Base-by-base conservation (phyloP, 64 coral and sea anemone species). In the Orbicella faveolata region DNA sequence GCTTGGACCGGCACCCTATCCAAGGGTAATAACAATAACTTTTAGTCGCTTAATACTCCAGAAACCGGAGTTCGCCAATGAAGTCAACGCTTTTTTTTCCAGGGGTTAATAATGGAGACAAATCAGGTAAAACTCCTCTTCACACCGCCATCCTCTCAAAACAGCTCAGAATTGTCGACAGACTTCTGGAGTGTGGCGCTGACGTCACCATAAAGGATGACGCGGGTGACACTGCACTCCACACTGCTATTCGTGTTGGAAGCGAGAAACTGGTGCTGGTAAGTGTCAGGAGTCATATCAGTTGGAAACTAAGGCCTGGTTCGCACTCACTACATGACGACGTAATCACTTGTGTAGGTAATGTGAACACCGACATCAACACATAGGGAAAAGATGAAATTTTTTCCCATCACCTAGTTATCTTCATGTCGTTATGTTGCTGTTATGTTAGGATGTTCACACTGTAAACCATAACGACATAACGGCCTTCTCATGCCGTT, bases 141-240 rank as follows among this genome's bases (percentile, higher is more conserved):
- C 82, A 85, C 21, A 85, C 82, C 1, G 82, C 82, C 37, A 85
- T 85, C 41, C 82, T 85, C 36, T 70, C 82, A 85, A 85, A 85
- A 72, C 82, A 85, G 34, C 53, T 48, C 65, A 73, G 6, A 19
- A 53, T 85, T 73, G 82, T 85, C 1, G 82, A 85, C n/a, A 85
- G 65, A 62, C 63, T 85, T 1, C 64, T 85, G 18, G 33, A 85
- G 21, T n/a, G 65, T 12, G 82, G 82, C 26, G 82, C 82, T 72
- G 65, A 85, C 65, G 82, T 85, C 82, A 85, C 82, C 12, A 41
- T 52, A 25, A 53, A 66, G 4, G 82, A 85, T 85, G 82, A 85
- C 9, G 82, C 82, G 7, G 82, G 82, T 10, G 82, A 85, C 12
- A 85, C 82, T 16, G 9, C 82, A 23, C 39, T 85, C 6, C 82